A percentile compares a stretch with the other conserved stretches of the same genome.
These are phyloP conservation scores for Drosophila kanapiae DNA, from an alignment of 1,140 invertebrate genomes.

Conservation along the genomic window DNA sequence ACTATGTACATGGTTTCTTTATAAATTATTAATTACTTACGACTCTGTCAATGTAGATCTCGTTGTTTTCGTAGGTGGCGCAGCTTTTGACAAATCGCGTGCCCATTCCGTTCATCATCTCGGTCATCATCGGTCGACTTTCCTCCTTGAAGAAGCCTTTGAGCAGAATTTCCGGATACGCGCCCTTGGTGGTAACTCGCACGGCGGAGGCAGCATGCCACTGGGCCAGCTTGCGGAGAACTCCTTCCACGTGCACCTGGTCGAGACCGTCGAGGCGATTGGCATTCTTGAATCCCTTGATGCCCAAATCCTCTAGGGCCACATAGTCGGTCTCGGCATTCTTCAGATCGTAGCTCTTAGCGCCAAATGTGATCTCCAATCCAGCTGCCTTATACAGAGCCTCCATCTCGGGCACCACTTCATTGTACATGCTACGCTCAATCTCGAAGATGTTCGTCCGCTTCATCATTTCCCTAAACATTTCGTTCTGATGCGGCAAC, in stretches of 20 bases:
- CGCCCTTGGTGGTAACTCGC: slow-evolving; percentile 85
- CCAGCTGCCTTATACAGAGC: slow-evolving; percentile 75
- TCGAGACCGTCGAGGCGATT: slow-evolving; percentile 1
- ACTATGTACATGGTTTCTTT: no score
- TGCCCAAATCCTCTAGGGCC: slow-evolving; percentile 1
- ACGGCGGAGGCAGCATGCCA: slow-evolving; percentile 49
- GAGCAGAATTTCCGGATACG: slow-evolving; percentile 21
- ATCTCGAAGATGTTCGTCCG: slow-evolving; percentile 53
- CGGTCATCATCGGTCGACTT: slow-evolving; percentile 28
- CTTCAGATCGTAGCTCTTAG: slow-evolving; percentile 1
- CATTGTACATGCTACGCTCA: slow-evolving; percentile 58
- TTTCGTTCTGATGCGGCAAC: slow-evolving; percentile 49
- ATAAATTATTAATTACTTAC: slow-evolving; percentile 33
- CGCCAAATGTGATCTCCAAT: background rate
- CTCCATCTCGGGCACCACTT: slow-evolving; percentile 70
- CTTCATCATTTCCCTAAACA: slow-evolving; percentile 40
- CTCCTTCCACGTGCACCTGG: background rate
- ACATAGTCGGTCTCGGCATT: slow-evolving; percentile 1
- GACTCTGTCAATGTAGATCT: slow-evolving; percentile 61
- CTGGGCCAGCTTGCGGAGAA: background rate
- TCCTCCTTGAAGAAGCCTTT: slow-evolving; percentile 59
- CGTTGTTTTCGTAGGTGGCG: slow-evolving; percentile 45
- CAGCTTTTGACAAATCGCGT: slow-evolving; percentile 46
- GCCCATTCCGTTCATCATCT: slow-evolving; percentile 43
- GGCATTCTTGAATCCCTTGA: slow-evolving; percentile 3